A percentile compares a stretch with the other conserved stretches of the same genome.
Conservation (phyloP, 2,888 invertebrate species). For the Amphimallon solstitiale region DNA sequence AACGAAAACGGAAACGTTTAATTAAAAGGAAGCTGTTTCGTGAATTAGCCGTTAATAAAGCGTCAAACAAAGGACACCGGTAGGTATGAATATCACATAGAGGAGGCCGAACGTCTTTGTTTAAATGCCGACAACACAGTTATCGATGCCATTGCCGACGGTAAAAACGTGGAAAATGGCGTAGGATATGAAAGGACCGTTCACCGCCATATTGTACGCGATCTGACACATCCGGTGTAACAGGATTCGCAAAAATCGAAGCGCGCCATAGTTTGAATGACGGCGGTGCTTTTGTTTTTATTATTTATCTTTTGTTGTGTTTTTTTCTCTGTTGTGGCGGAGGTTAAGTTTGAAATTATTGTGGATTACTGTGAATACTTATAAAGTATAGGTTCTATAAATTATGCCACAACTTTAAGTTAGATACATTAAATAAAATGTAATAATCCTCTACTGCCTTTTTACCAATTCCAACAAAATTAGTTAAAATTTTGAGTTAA, state of each 20-base stretch:
- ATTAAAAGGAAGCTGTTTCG: conserved; percentile 16
- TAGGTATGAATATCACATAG: conserved; percentile 28
- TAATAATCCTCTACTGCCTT: no score
- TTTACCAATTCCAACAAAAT: no score
- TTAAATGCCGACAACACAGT: neutral
- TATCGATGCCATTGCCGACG: neutral
- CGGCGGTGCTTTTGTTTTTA: neutral
- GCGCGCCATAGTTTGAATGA: no score
- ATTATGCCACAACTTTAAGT: no score
- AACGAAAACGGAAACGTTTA: neutral
- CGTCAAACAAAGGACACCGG: conserved; percentile 13
- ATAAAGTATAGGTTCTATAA: no score
- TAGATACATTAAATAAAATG: no score
- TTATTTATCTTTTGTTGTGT: neutral
- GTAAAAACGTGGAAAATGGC: neutral
- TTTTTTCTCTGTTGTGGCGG: neutral
- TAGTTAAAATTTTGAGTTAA: no score
- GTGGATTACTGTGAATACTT: no score
- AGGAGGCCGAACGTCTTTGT: neutral
- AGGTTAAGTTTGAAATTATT: neutral
- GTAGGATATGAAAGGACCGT: no score
- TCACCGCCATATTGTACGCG: no score
- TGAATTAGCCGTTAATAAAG: conserved; percentile 29
- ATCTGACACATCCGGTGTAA: no score
- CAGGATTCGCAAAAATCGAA: no score